These are phyloP conservation scores for Bicyclus anynana DNA, from an alignment of 1,140 invertebrate genomes.

Conservation along the genomic window DNA sequence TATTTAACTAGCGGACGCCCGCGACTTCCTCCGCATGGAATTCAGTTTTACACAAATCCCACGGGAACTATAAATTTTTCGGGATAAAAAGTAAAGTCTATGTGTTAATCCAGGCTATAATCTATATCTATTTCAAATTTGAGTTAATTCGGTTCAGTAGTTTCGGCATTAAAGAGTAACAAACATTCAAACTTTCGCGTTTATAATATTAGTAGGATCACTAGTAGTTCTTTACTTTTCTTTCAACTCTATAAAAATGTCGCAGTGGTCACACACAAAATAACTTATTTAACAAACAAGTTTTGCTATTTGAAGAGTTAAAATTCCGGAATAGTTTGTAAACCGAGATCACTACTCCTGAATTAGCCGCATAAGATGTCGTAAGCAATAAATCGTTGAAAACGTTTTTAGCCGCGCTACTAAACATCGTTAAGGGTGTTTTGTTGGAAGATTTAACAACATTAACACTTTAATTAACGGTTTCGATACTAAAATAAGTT, in stretches of 20 bases:
- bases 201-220: too few species aligned
- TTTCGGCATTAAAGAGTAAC: too few species aligned
- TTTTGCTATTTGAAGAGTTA: neutral
- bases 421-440: neutral
- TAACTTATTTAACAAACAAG: neutral
- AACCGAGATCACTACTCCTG: neutral
- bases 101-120: too few species aligned
- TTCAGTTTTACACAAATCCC: too few species aligned
- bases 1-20: too few species aligned
- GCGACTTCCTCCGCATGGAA: too few species aligned
- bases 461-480: constrained; percentile 1
- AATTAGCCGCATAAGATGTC: neutral
- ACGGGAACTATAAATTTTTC: too few species aligned
- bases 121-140: too few species aligned
- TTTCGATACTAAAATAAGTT: neutral
- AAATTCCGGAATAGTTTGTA: neutral
- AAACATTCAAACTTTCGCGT: too few species aligned
- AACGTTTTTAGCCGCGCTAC: neutral
- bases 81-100: too few species aligned
- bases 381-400: neutral
- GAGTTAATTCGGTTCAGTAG: too few species aligned
- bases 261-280: neutral
- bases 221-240: too few species aligned
- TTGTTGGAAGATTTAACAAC: neutral
- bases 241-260: neutral